These are phyloP conservation scores for Tetropium fuscum DNA, from an alignment of 2,888 invertebrate genomes.

Conservation along the genomic window DNA sequence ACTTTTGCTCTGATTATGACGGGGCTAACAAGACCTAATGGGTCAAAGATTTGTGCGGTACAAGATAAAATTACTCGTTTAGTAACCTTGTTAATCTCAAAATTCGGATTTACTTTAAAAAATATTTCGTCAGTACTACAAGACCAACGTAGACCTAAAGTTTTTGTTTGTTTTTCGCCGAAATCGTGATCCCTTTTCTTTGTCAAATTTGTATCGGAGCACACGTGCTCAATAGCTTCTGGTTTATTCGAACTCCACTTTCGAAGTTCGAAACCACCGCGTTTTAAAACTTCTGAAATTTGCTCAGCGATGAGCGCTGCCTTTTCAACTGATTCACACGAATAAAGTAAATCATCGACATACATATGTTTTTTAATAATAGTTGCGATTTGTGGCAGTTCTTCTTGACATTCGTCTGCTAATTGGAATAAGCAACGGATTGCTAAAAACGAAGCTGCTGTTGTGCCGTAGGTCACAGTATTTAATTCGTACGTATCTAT, in stretches of 20 bases:
- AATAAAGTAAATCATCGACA: not conserved
- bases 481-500: not conserved
- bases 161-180: conserved; percentile 34
- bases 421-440: not conserved
- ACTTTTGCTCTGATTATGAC: conserved; percentile 4
- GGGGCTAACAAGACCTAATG: not conserved
- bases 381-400: not conserved
- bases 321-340: not conserved
- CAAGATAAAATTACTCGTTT: conserved; percentile 3
- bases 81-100: not conserved
- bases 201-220: not conserved
- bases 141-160: conserved; percentile 5
- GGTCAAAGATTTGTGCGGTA: not conserved
- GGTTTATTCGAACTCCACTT: not conserved
- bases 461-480: not conserved
- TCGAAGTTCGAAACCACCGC: not conserved
- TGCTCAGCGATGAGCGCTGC: not conserved
- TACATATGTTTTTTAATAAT: not conserved
- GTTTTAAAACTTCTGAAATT: not conserved
- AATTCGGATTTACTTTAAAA: not conserved
- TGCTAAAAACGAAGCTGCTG: not conserved
- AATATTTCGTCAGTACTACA: not conserved
- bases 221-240: not conserved
- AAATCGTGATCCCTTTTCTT: conserved; percentile 25
- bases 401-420: not conserved